These are phyloP conservation scores for Xylota segnis DNA, from an alignment of 2,888 invertebrate genomes.

Conservation along the genomic window DNA sequence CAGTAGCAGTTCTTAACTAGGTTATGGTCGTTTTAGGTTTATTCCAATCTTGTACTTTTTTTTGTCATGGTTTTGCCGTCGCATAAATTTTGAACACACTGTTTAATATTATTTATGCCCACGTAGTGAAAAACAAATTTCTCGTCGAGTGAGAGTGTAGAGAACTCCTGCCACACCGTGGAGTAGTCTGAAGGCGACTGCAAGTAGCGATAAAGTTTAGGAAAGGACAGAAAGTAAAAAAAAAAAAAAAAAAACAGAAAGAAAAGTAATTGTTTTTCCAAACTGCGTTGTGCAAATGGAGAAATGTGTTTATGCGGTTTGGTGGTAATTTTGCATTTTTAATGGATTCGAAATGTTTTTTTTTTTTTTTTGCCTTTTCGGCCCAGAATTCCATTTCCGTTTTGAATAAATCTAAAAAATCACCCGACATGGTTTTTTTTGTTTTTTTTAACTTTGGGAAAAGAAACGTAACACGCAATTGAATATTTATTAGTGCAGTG, in stretches of 20 bases:
- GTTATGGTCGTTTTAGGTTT: slow-evolving; percentile 70
- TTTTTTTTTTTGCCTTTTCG: too few species aligned
- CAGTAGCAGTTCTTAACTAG: slow-evolving; percentile 54
- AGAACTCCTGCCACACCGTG: slow-evolving; percentile 8
- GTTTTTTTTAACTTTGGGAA: slow-evolving; percentile 37
- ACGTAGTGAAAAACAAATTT: slow-evolving; percentile 37
- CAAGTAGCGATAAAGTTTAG: slow-evolving; percentile 69
- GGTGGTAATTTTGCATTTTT: slow-evolving; percentile 70
- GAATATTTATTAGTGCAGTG: slow-evolving; percentile 61
- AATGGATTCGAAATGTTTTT: slow-evolving; percentile 61
- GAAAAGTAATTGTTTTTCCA: slow-evolving; percentile 68
- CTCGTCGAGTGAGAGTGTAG: background rate
- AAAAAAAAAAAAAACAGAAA: background rate
- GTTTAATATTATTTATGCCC: slow-evolving; percentile 74
- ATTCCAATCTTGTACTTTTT: slow-evolving; percentile 63
- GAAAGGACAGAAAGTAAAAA: slow-evolving; percentile 4
- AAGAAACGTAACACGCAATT: slow-evolving; percentile 63
- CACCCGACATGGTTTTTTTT: slow-evolving; percentile 32
- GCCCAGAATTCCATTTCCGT: slow-evolving; percentile 72
- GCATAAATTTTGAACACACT: slow-evolving; percentile 78
- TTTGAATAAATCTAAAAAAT: slow-evolving; percentile 73
- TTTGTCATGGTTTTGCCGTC: slow-evolving; percentile 72
- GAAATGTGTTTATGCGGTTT: slow-evolving; percentile 27
- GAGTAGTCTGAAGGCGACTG: slow-evolving; percentile 55
- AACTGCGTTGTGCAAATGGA: slow-evolving; percentile 63